Evolutionary conservation across 2,797 vertebrate genomes (phyloP).

Genomic region (Vespertilio murinus): DNA sequence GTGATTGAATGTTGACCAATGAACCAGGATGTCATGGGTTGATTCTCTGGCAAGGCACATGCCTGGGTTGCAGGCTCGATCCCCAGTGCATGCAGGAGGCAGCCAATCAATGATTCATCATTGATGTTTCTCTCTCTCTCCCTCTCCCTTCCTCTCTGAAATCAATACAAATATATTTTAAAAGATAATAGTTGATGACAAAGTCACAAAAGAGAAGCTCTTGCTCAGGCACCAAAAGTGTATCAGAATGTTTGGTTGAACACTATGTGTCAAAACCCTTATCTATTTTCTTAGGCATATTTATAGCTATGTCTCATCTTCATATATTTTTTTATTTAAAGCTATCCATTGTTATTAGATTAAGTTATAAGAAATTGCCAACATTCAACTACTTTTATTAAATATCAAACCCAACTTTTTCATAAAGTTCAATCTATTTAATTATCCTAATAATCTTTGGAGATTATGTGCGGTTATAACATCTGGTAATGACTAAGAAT

Average conservation of each 20-base stretch:
- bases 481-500: neutral
- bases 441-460: conserved; percentile 12
- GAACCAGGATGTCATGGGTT: no score
- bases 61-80: no score
- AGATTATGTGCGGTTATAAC: neutral
- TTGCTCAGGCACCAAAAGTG: neutral
- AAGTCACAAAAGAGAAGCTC: neutral
- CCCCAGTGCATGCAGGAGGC: no score
- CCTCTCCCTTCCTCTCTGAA: no score
- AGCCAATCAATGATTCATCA: no score
- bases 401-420: neutral
- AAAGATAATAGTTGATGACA: neutral
- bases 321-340: neutral
- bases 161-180: no score
- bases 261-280: neutral
- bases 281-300: neutral
- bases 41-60: no score
- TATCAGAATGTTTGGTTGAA: neutral
- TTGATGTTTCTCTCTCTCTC: no score
- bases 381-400: neutral
- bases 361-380: neutral
- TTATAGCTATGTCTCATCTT: neutral
- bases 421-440: neutral
- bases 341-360: neutral
- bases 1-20: no score